phyloP scores from a whole-genome alignment of 2,113 vertebrate species.

The Gorilla gorilla region DNA sequence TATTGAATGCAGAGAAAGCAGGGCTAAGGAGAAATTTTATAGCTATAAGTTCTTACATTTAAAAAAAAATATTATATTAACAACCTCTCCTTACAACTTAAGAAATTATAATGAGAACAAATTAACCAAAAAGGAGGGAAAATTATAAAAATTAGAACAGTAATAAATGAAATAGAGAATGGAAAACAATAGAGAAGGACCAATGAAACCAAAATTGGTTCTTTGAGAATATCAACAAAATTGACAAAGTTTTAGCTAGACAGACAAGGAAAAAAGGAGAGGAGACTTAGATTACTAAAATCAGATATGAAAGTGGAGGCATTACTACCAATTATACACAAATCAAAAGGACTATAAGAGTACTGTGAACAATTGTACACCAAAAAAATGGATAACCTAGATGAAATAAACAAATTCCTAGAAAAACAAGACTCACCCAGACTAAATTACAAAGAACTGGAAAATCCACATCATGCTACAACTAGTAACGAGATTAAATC shows the following conservation, averaged over 20 bases:
- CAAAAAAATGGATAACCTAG: neutral
- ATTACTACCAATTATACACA: neutral
- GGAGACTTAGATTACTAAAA: neutral
- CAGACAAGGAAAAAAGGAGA: neutral
- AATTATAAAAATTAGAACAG: neutral
- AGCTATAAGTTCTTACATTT: neutral
- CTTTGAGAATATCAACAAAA: neutral
- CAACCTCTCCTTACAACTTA: neutral
- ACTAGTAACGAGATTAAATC: neutral
- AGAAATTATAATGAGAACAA: neutral
- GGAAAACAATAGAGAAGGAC: neutral
- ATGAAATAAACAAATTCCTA: neutral
- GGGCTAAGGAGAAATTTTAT: neutral
- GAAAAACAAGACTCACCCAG: neutral
- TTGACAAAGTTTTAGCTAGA: neutral
- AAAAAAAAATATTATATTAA: neutral
- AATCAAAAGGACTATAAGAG: neutral
- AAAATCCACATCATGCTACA: neutral
- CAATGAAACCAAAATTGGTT: neutral
- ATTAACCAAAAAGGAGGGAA: neutral
- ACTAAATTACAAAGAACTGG: neutral
- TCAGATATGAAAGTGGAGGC: neutral
- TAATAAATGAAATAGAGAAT: neutral
- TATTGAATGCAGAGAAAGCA: neutral
- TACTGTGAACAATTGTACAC: neutral